Evolutionary conservation across 2,888 invertebrate species (phyloP), one percentile per base, ranked within the genome.

Genomic region (Calliphora vomitoria): DNA sequence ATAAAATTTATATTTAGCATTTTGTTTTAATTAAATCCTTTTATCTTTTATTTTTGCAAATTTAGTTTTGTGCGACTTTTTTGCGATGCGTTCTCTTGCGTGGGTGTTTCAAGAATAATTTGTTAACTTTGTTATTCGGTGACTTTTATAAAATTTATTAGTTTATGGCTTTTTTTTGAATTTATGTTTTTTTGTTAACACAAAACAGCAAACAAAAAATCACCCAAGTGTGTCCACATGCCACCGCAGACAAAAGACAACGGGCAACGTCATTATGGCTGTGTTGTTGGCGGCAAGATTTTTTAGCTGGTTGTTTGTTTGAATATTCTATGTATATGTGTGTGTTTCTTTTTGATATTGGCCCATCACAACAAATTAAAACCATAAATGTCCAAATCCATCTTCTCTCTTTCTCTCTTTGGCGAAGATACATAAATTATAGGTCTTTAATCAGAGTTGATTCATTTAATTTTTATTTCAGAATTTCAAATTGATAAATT

Each of bases 101-200:
- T 87, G 87, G 85, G 87, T 89, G 87, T 76, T 86, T 86, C 74
- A 89, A 90, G 91, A 92, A 92, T 92, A 91, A 91, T 91, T 91
- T 82, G 79, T 78, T 82, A 58, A 71, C 20, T 58, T 75, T 79
- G 75, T 69, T 85, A 31, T 85, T 68, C 82, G 69, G 38, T 41
- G 85, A 82, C 74, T 87, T 87, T 87, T 87, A 87, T 87, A 79
- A 87, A 87, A 78, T 85, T 79, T 68, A 75, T 78, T 75, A 68
- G 11, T 64, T 72, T 86, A 25, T 76, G 38, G 38, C 15, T 74
- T n/a, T 69, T 74, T 76, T 79, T 74, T 15, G 38, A 66, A 53
- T 78, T 64, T 66, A 53, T 68, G 41, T 53, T 55, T 53, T 55
- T 80, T 68, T 60, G 75, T 84, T 74, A 76, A 76, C 50, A 41